Evolutionary conservation across 2,888 invertebrate genomes (phyloP).

Genomic region (Meliscaeva auricollis): DNA sequence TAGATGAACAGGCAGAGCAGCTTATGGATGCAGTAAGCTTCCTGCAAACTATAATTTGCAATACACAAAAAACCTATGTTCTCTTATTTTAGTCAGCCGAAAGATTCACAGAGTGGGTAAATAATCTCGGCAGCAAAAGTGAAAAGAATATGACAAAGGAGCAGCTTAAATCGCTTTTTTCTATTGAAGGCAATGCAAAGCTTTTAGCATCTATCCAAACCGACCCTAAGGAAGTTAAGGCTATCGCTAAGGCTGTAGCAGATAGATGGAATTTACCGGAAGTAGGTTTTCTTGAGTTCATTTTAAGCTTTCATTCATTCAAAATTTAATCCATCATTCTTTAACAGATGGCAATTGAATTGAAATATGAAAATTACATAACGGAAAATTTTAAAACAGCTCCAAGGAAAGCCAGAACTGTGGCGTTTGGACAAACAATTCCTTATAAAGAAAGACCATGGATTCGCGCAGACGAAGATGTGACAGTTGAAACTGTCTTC

Average conservation of each 20-base stretch:
- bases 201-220: constrained; percentile 81
- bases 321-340: neutral
- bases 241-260: constrained; percentile 82
- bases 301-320: neutral
- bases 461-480: constrained; percentile 78
- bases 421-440: constrained; percentile 83
- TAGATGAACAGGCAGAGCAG: constrained; percentile 83
- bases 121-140: constrained; percentile 80
- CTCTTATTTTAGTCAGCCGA: constrained; percentile 79
- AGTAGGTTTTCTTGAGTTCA: constrained; percentile 76
- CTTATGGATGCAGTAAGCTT: constrained; percentile 82
- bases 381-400: constrained; percentile 77
- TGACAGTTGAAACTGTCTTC: constrained; percentile 81
- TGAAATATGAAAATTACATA: constrained; percentile 81
- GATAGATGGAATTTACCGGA: constrained; percentile 82
- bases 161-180: constrained; percentile 82
- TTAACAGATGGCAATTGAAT: constrained; percentile 82
- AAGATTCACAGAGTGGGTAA: constrained; percentile 82
- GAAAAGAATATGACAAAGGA: constrained; percentile 81
- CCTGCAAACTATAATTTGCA: no score
- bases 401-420: constrained; percentile 77
- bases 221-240: constrained; percentile 82
- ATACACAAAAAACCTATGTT: neutral
- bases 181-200: constrained; percentile 82
- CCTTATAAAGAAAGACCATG: constrained; percentile 80